Base-by-base conservation (phyloP, 2,797 vertebrate genomes). In the Poecilia velifera region DNA sequence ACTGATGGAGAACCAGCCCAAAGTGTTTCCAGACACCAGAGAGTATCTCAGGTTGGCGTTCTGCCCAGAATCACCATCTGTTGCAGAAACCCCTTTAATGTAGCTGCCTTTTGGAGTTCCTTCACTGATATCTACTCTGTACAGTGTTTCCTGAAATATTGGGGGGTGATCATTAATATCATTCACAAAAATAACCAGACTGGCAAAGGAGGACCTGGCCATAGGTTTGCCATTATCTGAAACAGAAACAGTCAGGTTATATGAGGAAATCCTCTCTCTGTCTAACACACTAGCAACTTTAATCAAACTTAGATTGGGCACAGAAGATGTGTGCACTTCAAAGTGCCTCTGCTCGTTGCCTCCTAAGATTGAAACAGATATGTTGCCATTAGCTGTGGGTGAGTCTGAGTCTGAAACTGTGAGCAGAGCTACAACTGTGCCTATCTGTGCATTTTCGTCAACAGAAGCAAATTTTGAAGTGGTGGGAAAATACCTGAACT, bases 161-260 rank as follows among this genome's bases (percentile, higher is more conserved):
- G 98, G 98, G 0, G 98, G 98, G 91, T 99, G 98, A 91, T 99
- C 98, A 0, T 99, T 99, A 86, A 99, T 98, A 91, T 99, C 98
- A 10, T 99, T 99, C 74, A 99, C 97, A 78, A 99, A 98, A 89
- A 99, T 99, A 82, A 99, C 97, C 87, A 99, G 89, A 88, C 98
- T 99, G 64, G 98, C 98, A 46, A 98, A 98, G 0, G 98, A 99
- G 0, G 97, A 99, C 59, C 98, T 95, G 45, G 97, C 96, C 64
- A 96, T 81, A 0, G 97, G 96, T 84, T 85, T 96, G 1, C 94
- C 95, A 0, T 97, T 96, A 91, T 99, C 98, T 0, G 97, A 97
- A 81, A 99, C 98, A 0, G 97, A 98, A 59, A 99, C 98, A 0
- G 98, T 99, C 31, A 99, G 96, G 93, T 99, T 99, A 87, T 99